A percentile compares a stretch with the other conserved stretches of the same genome.
Conservation (phyloP, 1,140 invertebrate species). For the Diachasma alloeum region DNA sequence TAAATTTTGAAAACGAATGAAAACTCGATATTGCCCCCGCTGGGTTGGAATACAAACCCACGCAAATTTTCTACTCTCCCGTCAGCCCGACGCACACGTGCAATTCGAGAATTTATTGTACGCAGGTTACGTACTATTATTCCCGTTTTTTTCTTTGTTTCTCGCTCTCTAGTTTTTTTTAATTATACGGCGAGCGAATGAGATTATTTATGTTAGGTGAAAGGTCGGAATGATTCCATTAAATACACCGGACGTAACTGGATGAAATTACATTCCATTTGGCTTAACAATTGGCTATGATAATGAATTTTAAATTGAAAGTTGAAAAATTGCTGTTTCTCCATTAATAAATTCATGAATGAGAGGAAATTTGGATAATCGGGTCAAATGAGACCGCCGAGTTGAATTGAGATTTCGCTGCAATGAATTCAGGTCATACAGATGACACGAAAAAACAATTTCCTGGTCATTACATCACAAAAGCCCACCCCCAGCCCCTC, state of each 20-base stretch:
- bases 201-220: conserved; percentile 30
- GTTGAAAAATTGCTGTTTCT: not conserved
- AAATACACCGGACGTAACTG: conserved; percentile 15
- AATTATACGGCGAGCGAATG: not conserved
- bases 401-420: no score
- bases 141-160: not conserved
- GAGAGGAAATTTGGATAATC: no score
- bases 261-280: not conserved
- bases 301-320: not conserved
- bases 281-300: not conserved
- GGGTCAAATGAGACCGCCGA: no score
- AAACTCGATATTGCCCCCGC: conserved; percentile 32
- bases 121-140: conserved; percentile 5
- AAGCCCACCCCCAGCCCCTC: not conserved
- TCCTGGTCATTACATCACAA: not conserved
- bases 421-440: no score
- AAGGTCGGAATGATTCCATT: conserved; percentile 29
- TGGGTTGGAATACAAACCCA: not conserved
- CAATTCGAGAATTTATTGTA: conserved; percentile 7
- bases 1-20: conserved; percentile 28
- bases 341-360: no score
- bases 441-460: not conserved
- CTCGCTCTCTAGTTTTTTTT: not conserved
- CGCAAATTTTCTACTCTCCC: not conserved
- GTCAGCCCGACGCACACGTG: not conserved